phyloP scores from a whole-genome alignment of 92 coral and sea anemone genomes.

The Anthopleura xanthogrammica region DNA sequence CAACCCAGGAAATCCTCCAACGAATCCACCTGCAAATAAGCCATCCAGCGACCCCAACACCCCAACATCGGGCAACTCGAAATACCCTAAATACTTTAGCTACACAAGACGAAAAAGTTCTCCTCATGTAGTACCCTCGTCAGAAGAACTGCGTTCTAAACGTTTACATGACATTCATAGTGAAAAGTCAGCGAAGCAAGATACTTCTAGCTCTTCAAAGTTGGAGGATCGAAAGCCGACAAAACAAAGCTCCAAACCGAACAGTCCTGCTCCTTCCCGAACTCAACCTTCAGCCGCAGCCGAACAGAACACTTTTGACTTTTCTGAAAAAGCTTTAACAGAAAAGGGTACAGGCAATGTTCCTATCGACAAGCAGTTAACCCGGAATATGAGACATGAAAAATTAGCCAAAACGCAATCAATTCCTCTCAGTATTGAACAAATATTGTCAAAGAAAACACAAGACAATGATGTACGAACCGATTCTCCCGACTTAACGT shows the following conservation, averaged over 20 bases:
- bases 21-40: background rate
- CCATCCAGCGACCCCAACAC: slow-evolving; percentile 32
- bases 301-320: slow-evolving; percentile 11
- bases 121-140: background rate
- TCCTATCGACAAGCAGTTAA: no score
- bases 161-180: background rate
- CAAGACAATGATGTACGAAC: background rate
- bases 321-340: slow-evolving; percentile 4
- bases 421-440: background rate
- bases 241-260: background rate
- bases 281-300: background rate
- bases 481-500: background rate
- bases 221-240: background rate
- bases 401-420: background rate
- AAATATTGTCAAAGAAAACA: background rate
- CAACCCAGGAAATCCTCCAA: background rate
- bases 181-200: background rate
- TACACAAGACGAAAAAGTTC: slow-evolving; percentile 5
- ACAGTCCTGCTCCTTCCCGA: background rate
- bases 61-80: background rate
- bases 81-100: background rate
- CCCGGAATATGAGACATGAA: background rate
- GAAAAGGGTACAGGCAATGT: background rate
- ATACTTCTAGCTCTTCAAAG: background rate
- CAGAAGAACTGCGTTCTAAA: background rate